Percentiles rank a stretch among this genome's conserved stretches.
These are phyloP conservation scores for Habrosyne pyritoides DNA, from an alignment of 2,888 invertebrate genomes.

Conservation along the genomic window DNA sequence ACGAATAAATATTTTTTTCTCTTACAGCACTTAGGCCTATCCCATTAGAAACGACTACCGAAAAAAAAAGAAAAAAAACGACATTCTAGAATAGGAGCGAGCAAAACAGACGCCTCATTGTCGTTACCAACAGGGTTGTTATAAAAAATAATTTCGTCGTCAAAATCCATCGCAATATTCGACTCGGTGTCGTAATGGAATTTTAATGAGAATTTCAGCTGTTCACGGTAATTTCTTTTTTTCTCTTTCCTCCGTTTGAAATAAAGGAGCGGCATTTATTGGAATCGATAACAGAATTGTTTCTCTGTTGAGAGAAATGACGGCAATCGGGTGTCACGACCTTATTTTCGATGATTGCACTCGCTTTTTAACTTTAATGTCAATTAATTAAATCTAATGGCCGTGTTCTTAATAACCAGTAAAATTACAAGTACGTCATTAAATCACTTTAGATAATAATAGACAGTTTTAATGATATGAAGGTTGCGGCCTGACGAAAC, in stretches of 20 bases:
- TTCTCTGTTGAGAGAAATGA: slow-evolving; percentile 50
- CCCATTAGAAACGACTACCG: no score
- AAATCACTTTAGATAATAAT: no score
- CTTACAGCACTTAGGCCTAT: no score
- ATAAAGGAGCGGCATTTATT: slow-evolving; percentile 64
- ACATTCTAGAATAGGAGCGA: slow-evolving; percentile 7
- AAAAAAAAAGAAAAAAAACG: slow-evolving; percentile 5
- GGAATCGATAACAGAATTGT: slow-evolving; percentile 57
- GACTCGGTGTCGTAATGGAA: slow-evolving; percentile 64
- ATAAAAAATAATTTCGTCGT: slow-evolving; percentile 38
- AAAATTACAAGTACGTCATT: no score
- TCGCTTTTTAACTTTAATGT: no score
- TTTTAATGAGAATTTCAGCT: slow-evolving; percentile 75
- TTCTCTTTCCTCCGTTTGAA: slow-evolving; percentile 44
- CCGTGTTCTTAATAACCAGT: no score
- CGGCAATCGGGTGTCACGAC: slow-evolving; percentile 39
- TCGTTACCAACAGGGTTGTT: neutral
- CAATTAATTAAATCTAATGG: no score
- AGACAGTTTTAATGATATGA: no score
- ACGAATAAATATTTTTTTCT: no score
- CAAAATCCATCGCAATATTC: slow-evolving; percentile 59
- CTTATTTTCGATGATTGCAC: slow-evolving; percentile 53
- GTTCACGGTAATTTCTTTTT: slow-evolving; percentile 59
- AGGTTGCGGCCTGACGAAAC: no score
- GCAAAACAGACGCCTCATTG: neutral